phyloP scores from a whole-genome alignment of 2,888 invertebrate genomes.

The Drosophila falleni region DNA sequence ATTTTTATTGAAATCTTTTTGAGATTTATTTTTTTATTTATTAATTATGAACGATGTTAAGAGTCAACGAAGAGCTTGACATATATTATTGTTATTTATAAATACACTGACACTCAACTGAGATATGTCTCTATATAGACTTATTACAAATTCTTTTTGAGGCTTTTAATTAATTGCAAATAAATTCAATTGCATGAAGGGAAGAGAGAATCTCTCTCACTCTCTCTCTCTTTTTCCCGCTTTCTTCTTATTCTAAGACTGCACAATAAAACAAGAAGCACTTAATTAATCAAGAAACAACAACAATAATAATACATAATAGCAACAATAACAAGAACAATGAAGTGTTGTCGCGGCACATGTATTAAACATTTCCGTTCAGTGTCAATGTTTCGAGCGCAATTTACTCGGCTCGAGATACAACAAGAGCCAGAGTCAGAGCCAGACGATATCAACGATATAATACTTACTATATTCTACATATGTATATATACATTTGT shows the following conservation, averaged over 20 bases:
- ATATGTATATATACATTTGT: conserved; percentile 9
- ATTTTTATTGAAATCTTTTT: conserved; percentile 53
- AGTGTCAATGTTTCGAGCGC: conserved; percentile 84
- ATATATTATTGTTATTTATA: conserved; percentile 33
- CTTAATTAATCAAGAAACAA: conserved; percentile 73
- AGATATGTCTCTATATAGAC: conserved; percentile 34
- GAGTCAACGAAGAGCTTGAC: conserved; percentile 52
- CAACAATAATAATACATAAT: conserved; percentile 59
- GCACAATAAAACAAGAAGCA: conserved; percentile 53
- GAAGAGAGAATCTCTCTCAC: background rate
- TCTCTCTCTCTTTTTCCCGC: background rate
- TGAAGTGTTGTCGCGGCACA: conserved; percentile 73
- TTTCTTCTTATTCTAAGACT: conserved; percentile 49
- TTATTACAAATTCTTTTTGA: conserved; percentile 33
- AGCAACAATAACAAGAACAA: conserved; percentile 37
- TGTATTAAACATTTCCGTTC: conserved; percentile 85
- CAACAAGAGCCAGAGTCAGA: conserved; percentile 35
- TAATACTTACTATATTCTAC: conserved; percentile 13
- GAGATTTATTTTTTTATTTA: conserved; percentile 39
- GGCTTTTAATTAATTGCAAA: conserved; percentile 59
- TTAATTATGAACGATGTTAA: conserved; percentile 65
- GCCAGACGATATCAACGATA: conserved; percentile 59
- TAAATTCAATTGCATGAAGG: conserved; percentile 47
- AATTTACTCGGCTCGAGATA: conserved; percentile 71
- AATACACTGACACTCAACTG: conserved; percentile 44